Conservation (phyloP, 2,797 vertebrate species). For the Galaxias olidus region DNA sequence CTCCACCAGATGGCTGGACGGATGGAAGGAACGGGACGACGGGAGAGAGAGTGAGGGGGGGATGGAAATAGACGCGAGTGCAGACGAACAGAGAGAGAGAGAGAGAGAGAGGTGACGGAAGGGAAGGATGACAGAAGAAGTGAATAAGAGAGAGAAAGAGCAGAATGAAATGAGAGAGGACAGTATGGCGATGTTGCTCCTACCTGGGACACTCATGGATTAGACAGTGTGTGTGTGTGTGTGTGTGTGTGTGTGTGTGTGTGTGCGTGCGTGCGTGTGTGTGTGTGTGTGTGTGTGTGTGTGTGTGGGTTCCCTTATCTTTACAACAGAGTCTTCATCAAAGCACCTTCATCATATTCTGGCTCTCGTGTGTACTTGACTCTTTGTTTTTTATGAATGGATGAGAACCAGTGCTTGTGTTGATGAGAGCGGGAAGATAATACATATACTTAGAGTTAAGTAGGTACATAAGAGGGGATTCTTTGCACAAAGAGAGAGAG, state of each 20-base stretch:
- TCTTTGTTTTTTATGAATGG: too few relatives aligned
- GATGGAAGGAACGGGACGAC: constrained; percentile 38
- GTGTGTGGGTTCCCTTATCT: neutral
- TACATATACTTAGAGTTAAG: too few relatives aligned
- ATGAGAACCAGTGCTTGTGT: too few relatives aligned
- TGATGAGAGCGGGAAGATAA: too few relatives aligned
- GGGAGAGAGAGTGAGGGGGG: constrained; percentile 11
- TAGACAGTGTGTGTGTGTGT: neutral
- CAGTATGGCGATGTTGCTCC: constrained; percentile 31
- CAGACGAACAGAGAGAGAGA: constrained; percentile 25
- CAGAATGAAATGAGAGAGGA: neutral
- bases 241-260: neutral
- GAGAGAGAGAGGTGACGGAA: neutral
- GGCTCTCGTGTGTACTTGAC: too few relatives aligned
- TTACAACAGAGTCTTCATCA: too few relatives aligned
- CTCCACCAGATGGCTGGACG: constrained; percentile 79
- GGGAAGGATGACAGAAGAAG: too few relatives aligned
- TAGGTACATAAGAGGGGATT: too few relatives aligned
- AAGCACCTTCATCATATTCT: too few relatives aligned
- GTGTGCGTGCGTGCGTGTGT: neutral
- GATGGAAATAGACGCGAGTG: constrained; percentile 25
- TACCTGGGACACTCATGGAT: constrained; percentile 26
- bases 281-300: neutral
- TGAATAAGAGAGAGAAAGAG: too few relatives aligned
- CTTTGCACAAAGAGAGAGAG: neutral